Conservation (phyloP, 2,888 invertebrate species). For the Yponomeuta plumbellus region DNA sequence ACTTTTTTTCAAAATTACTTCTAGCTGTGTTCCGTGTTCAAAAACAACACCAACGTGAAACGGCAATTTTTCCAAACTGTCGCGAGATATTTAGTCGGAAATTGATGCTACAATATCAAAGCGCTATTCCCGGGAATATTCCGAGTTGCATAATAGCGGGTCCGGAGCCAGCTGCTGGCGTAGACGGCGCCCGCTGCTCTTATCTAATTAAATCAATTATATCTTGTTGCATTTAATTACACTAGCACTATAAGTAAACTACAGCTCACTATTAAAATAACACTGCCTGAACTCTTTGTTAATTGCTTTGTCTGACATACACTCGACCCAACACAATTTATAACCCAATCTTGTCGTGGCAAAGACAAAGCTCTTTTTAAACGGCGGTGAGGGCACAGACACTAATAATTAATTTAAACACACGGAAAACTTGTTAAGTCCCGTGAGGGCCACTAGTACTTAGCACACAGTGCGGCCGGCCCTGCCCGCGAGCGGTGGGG, state of each 20-base stretch:
- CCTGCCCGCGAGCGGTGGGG: background rate
- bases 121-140: background rate
- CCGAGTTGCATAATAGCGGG: background rate
- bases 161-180: background rate
- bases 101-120: background rate
- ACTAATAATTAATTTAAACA: slow-evolving; percentile 4
- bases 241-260: background rate
- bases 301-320: background rate
- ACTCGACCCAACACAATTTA: background rate
- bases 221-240: background rate
- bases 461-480: background rate
- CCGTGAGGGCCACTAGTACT: background rate
- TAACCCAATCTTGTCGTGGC: background rate
- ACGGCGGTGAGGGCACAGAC: background rate
- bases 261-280: background rate
- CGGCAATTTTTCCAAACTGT: background rate
- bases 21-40: no score
- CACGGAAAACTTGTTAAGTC: background rate
- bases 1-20: no score
- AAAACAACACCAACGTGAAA: no score
- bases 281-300: background rate
- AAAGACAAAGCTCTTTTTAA: background rate
- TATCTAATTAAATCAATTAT: slow-evolving; percentile 1
- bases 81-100: background rate
- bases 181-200: background rate